These are phyloP conservation scores for Cheumatopsyche charites DNA, from an alignment of 1,140 invertebrate species.

Conservation along the genomic window DNA sequence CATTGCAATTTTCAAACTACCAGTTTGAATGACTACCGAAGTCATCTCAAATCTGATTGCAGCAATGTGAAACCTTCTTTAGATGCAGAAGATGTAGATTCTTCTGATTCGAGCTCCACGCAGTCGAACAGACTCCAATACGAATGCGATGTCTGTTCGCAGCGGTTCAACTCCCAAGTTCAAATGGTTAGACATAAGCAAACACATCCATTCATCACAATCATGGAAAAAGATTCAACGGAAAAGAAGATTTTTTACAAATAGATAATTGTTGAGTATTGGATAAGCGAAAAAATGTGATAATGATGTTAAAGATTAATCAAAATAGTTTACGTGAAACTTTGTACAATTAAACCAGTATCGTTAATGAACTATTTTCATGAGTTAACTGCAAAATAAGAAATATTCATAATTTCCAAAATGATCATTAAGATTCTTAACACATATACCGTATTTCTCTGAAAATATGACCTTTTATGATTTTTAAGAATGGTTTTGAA, in stretches of 20 bases:
- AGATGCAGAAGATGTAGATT: not conserved
- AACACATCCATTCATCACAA: constrained; percentile 43
- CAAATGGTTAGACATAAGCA: constrained; percentile 38
- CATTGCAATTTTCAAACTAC: constrained; percentile 35
- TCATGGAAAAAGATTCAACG: constrained; percentile 42
- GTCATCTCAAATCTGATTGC: constrained; percentile 43
- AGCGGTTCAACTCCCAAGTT: constrained; percentile 14
- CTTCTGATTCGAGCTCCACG: not conserved
- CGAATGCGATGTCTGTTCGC: constrained; percentile 37
- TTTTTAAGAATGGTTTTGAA: too few species aligned
- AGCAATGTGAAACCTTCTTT: constrained; percentile 18
- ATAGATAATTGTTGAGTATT: not conserved
- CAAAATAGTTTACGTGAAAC: too few species aligned
- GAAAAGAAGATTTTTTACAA: constrained; percentile 46
- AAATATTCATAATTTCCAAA: too few species aligned
- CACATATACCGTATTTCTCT: too few species aligned
- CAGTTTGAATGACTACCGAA: constrained; percentile 32
- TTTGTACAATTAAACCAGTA: too few species aligned
- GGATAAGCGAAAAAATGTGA: too few species aligned
- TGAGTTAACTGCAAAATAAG: too few species aligned
- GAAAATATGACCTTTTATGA: too few species aligned
- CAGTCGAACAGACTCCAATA: not conserved
- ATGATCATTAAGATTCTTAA: too few species aligned
- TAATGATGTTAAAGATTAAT: too few species aligned
- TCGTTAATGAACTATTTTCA: too few species aligned